Base-by-base conservation (phyloP, 2,797 vertebrate genomes). In the Acanthiza pusilla region DNA sequence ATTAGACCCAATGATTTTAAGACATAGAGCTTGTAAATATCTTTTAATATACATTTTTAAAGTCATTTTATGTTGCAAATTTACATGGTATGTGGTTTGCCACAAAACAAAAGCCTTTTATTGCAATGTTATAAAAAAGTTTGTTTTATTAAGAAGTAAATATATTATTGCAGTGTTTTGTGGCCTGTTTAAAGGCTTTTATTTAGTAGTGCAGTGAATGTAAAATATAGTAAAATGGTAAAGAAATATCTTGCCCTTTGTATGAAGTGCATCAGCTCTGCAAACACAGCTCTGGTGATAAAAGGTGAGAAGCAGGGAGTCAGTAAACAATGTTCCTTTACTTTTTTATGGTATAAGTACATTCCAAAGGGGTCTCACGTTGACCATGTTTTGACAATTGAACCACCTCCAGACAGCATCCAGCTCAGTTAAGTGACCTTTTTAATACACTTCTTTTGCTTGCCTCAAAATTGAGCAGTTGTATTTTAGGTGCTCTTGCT, bases 111-210 rank as follows among this genome's bases (percentile, higher is more conserved):
- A 94, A 95, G 79, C 96, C 63, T 97, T 98, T 98, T 98, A 98
- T 97, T 97, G 97, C 89, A 23, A 96, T 92, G 86, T 97, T 97
- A 81, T 97, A 85, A 88, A 97, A 88, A 96, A 96, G 82, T 93
- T 94, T 95, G 95, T 94, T 97, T 95, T 97, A 94, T 95, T 97
- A 97, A 97, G 96, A 97, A 97, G 95, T 97, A 93, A 97, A 95
- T 96, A 94, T 97, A 94, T 97, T 96, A 96, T 96, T 97, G 97
- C 97, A 97, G 97, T 98, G 97, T 98, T 97, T 97, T 97, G 97
- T 97, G 95, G 98, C 97, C 97, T 98, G 96, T 98, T 97, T 96
- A 97, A 97, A 98, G 97, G 97, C 97, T 97, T 98, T 97, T 96
- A 85, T 97, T 97, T 96, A 97, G 95, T 97, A 98, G 97, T 95